Evolutionary conservation across 2,888 invertebrate species (phyloP), one percentile per base, ranked within the genome.

Genomic region (Cinara cedri): DNA sequence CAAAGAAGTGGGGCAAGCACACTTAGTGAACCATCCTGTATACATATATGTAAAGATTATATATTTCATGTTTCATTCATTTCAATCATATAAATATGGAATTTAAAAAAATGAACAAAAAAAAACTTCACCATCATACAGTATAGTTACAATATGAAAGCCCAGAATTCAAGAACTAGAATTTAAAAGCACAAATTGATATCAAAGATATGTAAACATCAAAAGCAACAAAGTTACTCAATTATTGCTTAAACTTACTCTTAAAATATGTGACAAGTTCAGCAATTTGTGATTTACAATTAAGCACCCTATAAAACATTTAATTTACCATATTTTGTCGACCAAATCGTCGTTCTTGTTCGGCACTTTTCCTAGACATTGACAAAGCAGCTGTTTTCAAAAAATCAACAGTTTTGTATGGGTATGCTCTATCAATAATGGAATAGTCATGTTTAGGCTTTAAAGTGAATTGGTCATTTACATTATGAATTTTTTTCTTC

Each of bases 381-480:
- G 94, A 95, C 85, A 97, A 94, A 9, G 96, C 97, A 85, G 95
- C 92, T 0, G 97, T 97, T 88, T 96, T 97, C 72, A 95, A 88
- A 87, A 97, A 97, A 87, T 97, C 97, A 0, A 97, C 96, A 1
- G 93, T 94, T 86, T 96, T 84, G 70, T 84, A 84, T 55, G 83
- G 83, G 9, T 83, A 83, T n/a, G 83, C 81, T 3, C 46, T 42
- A 70, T 78, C 78, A 70, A 78, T 62, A 49, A 70, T 70, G 2
- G 68, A 60, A 78, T 78, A 78, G n/a, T 78, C 70, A 42, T 60
- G 78, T 70, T 46, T 78, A 21, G 51, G 21, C n/a, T 63, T 34
- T 10, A 76, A 26, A 54, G 76, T 68, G n/a, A 76, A 66, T 66
- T 68, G 76, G 46, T 46, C 46, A 19, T 42, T 21, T 51, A 60